Base-by-base conservation (phyloP, 2,888 invertebrate species). In the Endotricha flammealis region DNA sequence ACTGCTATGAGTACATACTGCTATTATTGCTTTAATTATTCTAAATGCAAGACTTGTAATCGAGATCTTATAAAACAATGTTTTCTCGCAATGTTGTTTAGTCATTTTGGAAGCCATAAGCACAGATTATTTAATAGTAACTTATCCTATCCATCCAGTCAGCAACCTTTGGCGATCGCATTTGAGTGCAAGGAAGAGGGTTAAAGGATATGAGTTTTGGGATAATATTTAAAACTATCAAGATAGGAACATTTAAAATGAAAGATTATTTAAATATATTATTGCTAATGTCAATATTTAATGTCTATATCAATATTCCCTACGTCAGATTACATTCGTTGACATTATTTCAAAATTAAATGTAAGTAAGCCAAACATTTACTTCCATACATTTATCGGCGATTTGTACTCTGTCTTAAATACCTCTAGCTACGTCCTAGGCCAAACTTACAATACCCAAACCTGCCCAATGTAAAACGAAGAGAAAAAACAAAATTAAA, bases 301-400 rank as follows among this genome's bases (percentile, higher is more conserved):
- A 83, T 83, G 82, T 79, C 82, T 83, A 75, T 64, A 77, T 81
- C 71, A 78, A 77, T 83, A 85, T 80, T 77, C 60, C 81, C 87
- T 87, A 87, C 85, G 62, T 80, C 87, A 82, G 87, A 87, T 87
- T 87, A 87, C 83, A 87, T 87, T 87, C 87, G 87, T 87, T 87
- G 87, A 87, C 86, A 79, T 73, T 74, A 70, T 81, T n/a, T 75
- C 75, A 72, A 74, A 79, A 82, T 79, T 77, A 80, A 80, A 78
- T 74, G 73, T 79, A 82, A 78, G 79, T 80, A 83, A 87, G 85
- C 82, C 80, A 83, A 81, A 82, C 71, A 64, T 64, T 68, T 67
- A 41, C 48, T 66, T 70, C 73, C 73, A 79, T 76, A 79, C 74
- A 76, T 68, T 47, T 76, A 77, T 71, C 79, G 75, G 81, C 77